These are phyloP conservation scores for Tapirus indicus DNA, from an alignment of 2,797 vertebrate species.

Conservation along the genomic window DNA sequence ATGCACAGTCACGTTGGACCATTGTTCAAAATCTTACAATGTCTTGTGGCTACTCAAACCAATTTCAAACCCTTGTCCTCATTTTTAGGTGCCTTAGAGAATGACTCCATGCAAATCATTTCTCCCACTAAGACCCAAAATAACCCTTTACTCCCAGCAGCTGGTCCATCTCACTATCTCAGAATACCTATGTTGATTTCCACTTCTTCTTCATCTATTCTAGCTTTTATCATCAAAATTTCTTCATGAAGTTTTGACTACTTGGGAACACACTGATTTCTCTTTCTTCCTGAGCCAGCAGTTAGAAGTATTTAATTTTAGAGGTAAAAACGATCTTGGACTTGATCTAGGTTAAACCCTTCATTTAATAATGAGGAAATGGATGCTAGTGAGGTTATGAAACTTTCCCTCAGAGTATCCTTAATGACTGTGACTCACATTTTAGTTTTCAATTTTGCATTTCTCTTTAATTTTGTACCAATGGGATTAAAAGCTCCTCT, in stretches of 20 bases:
- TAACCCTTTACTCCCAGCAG: neutral
- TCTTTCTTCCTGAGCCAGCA: slow-evolving; percentile 64
- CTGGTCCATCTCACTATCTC: neutral
- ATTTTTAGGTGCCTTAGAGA: neutral
- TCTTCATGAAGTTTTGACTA: neutral
- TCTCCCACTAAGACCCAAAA: neutral
- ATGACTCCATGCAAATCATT: neutral
- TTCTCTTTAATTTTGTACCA: slow-evolving; percentile 67
- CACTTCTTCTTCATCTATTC: neutral
- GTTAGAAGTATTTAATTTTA: slow-evolving; percentile 68
- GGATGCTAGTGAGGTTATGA: slow-evolving; percentile 32
- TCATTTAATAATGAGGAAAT: slow-evolving; percentile 68
- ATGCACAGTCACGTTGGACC: neutral
- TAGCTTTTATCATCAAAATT: neutral
- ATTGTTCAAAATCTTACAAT: neutral
- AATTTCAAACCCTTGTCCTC: neutral
- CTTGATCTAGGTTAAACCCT: slow-evolving; percentile 64
- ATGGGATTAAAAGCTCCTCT: slow-evolving; percentile 57
- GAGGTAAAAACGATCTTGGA: slow-evolving; percentile 46
- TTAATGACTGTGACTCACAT: slow-evolving; percentile 62
- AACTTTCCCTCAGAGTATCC: slow-evolving; percentile 62
- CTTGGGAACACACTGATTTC: neutral
- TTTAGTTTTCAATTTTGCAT: slow-evolving; percentile 63
- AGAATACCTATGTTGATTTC: neutral
- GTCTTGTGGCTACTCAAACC: neutral